Evolutionary conservation across 2,888 invertebrate genomes (phyloP), one percentile per base, ranked within the genome.

Genomic region (Coronaproctus castanopsis): DNA sequence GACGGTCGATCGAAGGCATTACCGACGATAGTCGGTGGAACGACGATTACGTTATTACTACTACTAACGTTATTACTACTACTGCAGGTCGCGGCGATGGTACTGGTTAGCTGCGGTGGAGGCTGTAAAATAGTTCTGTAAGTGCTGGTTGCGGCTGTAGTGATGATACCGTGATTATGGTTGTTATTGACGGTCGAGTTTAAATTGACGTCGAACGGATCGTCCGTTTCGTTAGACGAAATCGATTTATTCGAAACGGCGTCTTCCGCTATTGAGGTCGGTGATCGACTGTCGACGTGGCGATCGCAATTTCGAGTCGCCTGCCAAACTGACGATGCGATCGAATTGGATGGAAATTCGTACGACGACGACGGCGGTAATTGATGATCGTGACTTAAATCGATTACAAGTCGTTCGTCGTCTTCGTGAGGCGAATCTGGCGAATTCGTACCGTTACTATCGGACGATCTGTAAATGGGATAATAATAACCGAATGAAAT

Each of bases 391-490:
- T 36, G 36, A 36, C 36, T 54, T 51, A 53, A 58, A 49, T 58
- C 58, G 48, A 58, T 58, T 14, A 58, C 58, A 22, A 58, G 49
- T 54, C 58, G 24, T 54, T 58, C 53, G 8, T 58, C 58, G 49
- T 58, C 36, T 14, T 36, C 58, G 36, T 58, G n/a, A 24, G 58
- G 18, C n/a, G 36, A 36, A 5, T 36, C 36, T 14, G 36, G 36
- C 5, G 36, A 36, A 36, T 36, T 36, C 8, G 14, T 36, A 36
- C 36, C 36, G 36, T 5, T 14, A 5, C 8, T 36, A 5, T 36
- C 36, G 36, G 5, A 8, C 14, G 36, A 36, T 14, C 36, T 36
- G 36, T 5, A 5, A 14, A 36, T 14, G 14, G 14, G 14, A 36
- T 36, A 36, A 36, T 36, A n/a, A n/a, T n/a, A n/a, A n/a, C n/a